These are phyloP conservation scores for Osedax fenrisi DNA, from an alignment of 2,888 invertebrate genomes.

Conservation along the genomic window DNA sequence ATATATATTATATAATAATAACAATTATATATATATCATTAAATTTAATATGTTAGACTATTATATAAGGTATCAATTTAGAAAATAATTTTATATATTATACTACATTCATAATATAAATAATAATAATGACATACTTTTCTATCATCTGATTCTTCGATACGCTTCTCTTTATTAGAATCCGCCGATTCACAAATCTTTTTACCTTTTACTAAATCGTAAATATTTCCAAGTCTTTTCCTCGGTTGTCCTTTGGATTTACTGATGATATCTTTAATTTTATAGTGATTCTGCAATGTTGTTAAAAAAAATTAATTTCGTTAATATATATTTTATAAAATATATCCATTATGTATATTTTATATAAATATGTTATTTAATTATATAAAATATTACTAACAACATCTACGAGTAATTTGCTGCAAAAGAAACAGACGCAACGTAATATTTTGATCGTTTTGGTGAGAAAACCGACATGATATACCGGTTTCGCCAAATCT, in stretches of 20 bases:
- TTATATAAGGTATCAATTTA: too few relatives aligned
- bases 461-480: conserved; percentile 90
- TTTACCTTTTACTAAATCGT: conserved; percentile 93
- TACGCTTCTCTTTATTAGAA: too few relatives aligned
- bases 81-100: too few relatives aligned
- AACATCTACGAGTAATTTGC: conserved; percentile 84
- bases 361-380: neutral
- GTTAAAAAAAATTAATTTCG: neutral
- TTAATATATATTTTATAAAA: neutral
- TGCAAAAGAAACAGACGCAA: conserved; percentile 97
- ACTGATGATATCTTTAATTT: conserved; percentile 82
- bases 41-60: too few relatives aligned
- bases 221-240: conserved; percentile 82
- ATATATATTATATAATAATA: too few relatives aligned
- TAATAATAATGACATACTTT: too few relatives aligned
- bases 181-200: conserved; percentile 96
- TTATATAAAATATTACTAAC: conserved; percentile 57
- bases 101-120: too few relatives aligned
- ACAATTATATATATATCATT: too few relatives aligned
- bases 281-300: conserved; percentile 65
- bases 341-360: neutral
- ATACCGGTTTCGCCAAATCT: conserved; percentile 93
- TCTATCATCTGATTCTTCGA: too few relatives aligned
- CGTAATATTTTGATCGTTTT: conserved; percentile 92
- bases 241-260: conserved; percentile 92